phyloP scores from a whole-genome alignment of 2,888 invertebrate species.

The Oligia fasciuncula region DNA sequence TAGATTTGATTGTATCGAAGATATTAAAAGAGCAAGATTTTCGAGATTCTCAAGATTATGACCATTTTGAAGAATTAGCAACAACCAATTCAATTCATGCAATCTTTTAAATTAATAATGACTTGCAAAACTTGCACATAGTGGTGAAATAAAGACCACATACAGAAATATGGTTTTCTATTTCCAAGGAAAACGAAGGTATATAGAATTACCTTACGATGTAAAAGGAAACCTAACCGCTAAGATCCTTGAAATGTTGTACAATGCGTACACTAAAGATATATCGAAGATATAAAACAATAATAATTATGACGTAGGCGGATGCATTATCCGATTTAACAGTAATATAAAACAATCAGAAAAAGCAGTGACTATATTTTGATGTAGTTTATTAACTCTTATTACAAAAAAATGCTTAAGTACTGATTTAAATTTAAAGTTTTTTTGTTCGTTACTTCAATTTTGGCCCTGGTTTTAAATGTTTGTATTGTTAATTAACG shows the following conservation, averaged over 20 bases:
- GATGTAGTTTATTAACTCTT: constrained; percentile 23
- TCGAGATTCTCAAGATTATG: not conserved
- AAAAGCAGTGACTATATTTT: constrained; percentile 22
- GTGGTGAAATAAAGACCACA: constrained; percentile 24
- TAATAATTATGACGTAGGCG: constrained; percentile 37
- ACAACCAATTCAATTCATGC: not conserved
- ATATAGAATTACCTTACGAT: constrained; percentile 28
- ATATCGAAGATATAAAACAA: constrained; percentile 19
- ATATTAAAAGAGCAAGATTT: not conserved
- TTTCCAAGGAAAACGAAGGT: constrained; percentile 10
- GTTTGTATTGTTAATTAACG: constrained; percentile 17
- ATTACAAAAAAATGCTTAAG: too few relatives aligned
- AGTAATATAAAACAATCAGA: constrained; percentile 28
- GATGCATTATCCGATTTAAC: constrained; percentile 55
- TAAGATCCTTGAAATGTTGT: constrained; percentile 40
- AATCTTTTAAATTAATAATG: constrained; percentile 4
- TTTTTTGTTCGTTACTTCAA: constrained; percentile 7
- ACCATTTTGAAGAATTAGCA: not conserved
- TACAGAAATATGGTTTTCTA: not conserved
- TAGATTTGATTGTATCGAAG: not conserved
- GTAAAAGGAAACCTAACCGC: constrained; percentile 49
- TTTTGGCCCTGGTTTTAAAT: constrained; percentile 4
- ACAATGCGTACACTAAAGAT: not conserved
- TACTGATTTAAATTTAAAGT: constrained; percentile 1
- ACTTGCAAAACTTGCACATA: constrained; percentile 11